Conservation (phyloP, 2,113 vertebrate species). For the Tachysurus fulvidraco region DNA sequence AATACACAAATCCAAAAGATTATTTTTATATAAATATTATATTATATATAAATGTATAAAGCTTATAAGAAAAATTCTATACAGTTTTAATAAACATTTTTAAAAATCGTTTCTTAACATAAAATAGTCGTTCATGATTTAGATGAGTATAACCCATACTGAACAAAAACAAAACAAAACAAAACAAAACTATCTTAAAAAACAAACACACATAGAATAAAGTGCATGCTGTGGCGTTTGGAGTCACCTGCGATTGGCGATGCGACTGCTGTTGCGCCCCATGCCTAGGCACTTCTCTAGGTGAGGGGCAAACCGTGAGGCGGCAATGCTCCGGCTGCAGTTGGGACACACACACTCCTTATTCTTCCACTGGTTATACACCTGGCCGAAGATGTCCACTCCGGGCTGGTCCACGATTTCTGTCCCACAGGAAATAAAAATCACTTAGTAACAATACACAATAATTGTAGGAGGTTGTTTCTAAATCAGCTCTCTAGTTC, state of each 20-base stretch:
- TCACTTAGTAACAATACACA: not conserved
- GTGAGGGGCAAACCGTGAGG: constrained; percentile 94
- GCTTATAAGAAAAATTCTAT: too few species aligned
- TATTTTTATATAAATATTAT: too few species aligned
- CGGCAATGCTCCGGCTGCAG: constrained; percentile 95
- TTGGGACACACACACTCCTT: constrained; percentile 98
- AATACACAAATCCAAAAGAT: too few species aligned
- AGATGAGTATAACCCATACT: too few species aligned
- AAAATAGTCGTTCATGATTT: too few species aligned
- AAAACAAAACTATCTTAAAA: too few species aligned
- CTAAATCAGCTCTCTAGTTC: too few species aligned
- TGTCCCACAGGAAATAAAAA: constrained; percentile 51
- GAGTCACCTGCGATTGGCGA: constrained; percentile 89
- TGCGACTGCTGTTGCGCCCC: constrained; percentile 98
- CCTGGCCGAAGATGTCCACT: constrained; percentile 97
- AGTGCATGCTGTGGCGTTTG: not conserved
- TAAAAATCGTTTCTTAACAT: too few species aligned
- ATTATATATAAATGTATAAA: too few species aligned
- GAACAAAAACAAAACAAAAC: too few species aligned
- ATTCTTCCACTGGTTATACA: constrained; percentile 99
- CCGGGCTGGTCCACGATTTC: constrained; percentile 99
- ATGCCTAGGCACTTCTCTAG: constrained; percentile 98
- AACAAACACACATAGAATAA: too few species aligned
- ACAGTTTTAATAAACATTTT: too few species aligned
- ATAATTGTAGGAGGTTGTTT: not conserved